Evolutionary conservation across 2,888 invertebrate species (phyloP).

Genomic region (Drosophila merina): DNA sequence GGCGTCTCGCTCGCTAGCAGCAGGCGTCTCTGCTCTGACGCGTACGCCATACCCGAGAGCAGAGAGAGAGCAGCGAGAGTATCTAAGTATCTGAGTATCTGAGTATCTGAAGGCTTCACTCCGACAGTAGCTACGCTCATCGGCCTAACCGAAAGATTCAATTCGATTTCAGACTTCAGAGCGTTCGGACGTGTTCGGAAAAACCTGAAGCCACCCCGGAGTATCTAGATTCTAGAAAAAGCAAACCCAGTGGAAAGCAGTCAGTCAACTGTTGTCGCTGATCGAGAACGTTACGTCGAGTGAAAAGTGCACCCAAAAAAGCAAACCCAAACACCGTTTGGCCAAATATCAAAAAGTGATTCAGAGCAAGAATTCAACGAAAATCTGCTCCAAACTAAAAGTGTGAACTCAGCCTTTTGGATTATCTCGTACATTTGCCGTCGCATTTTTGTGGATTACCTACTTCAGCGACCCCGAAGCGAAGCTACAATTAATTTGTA

Average conservation of each 20-base stretch:
- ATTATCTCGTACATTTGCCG: conserved; percentile 54
- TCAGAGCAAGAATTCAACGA: conserved; percentile 3
- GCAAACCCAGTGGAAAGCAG: conserved; percentile 6
- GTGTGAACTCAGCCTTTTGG: conserved; percentile 32
- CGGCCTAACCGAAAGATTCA: conserved; percentile 62
- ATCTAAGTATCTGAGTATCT: not conserved
- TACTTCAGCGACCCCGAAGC: conserved; percentile 12
- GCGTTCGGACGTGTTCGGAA: conserved; percentile 82
- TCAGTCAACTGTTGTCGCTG: conserved; percentile 29
- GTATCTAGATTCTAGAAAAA: conserved; percentile 15
- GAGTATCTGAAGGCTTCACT: conserved; percentile 49
- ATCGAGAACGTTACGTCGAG: conserved; percentile 22
- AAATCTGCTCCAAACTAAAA: conserved; percentile 35
- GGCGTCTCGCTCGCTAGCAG: conserved; percentile 63
- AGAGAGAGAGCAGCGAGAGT: conserved; percentile 4
- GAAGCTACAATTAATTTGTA: conserved; percentile 15
- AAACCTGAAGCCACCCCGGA: conserved; percentile 17
- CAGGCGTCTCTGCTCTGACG: conserved; percentile 48
- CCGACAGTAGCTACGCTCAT: conserved; percentile 51
- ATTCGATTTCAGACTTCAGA: conserved; percentile 83
- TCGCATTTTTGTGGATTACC: conserved; percentile 59
- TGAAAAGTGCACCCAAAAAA: conserved; percentile 42
- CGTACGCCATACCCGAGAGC: conserved; percentile 18
- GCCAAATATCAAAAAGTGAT: conserved; percentile 35
- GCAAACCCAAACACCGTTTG: conserved; percentile 24